Conservation (phyloP, 2,797 vertebrate species). For the Bradypodion pumilum region DNA sequence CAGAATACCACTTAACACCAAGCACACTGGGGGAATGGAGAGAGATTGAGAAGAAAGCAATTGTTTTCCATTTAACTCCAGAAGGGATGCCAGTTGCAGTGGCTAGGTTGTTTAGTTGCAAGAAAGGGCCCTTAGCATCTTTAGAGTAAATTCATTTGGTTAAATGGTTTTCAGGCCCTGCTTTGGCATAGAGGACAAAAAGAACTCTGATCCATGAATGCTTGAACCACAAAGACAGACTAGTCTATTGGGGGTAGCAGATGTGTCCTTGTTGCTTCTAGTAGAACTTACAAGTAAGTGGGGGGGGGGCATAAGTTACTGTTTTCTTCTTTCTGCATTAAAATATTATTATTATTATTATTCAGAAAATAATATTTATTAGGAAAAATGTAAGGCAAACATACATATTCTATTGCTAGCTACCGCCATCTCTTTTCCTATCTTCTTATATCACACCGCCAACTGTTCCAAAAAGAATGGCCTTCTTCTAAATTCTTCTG, state of each 20-base stretch:
- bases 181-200: neutral
- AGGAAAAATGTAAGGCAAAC: neutral
- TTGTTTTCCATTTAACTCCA: neutral
- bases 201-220: neutral
- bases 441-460: neutral
- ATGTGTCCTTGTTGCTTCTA: neutral
- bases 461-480: neutral
- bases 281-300: neutral
- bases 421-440: neutral
- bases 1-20: too few relatives aligned
- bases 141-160: too few relatives aligned
- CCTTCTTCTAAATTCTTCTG: conserved; percentile 14
- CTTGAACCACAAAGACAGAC: too few relatives aligned
- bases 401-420: neutral
- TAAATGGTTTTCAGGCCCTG: too few relatives aligned
- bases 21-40: too few relatives aligned
- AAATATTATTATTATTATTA: rapidly evolving
- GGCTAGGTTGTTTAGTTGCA: neutral
- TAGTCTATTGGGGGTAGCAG: neutral
- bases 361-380: rapidly evolving
- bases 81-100: neutral
- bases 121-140: neutral
- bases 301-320: neutral
- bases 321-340: rapidly evolving
- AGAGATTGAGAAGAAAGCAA: neutral